These are phyloP conservation scores for Scolanthus callimorphus DNA, from an alignment of 92 coral and sea anemone species.

Conservation along the genomic window DNA sequence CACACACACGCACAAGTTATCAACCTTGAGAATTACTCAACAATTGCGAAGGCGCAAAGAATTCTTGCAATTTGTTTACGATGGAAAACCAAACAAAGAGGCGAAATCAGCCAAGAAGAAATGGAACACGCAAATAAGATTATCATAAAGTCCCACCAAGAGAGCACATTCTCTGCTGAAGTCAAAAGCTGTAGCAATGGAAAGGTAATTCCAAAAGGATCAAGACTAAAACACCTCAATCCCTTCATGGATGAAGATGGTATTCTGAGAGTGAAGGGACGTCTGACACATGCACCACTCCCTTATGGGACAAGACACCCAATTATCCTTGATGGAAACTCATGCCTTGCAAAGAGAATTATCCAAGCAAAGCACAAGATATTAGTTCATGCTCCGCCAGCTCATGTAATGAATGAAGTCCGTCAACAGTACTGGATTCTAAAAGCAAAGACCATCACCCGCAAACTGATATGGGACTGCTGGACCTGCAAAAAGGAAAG, in stretches of 20 bases:
- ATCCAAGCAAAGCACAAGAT: constrained; percentile 23
- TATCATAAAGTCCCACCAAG: constrained; percentile 17
- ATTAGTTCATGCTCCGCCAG: constrained; percentile 26
- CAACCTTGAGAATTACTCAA: background rate
- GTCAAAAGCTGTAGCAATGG: constrained; percentile 4
- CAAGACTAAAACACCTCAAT: constrained; percentile 10
- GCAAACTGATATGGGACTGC: constrained; percentile 14
- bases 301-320: constrained; percentile 42
- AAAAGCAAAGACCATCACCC: constrained; percentile 16
- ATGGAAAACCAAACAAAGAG: constrained; percentile 11
- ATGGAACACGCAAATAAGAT: background rate
- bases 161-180: constrained; percentile 12
- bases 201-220: constrained; percentile 13
- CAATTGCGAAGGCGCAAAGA: constrained; percentile 8
- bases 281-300: constrained; percentile 36
- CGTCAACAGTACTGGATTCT: constrained; percentile 53
- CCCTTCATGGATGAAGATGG: constrained; percentile 39
- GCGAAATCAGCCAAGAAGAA: constrained; percentile 1
- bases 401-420: constrained; percentile 41
- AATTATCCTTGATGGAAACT: constrained; percentile 23
- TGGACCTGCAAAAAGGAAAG: constrained; percentile 30
- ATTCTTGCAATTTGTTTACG: constrained; percentile 8
- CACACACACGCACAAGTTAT: background rate
- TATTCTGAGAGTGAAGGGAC: constrained; percentile 45
- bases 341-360: constrained; percentile 28